Conservation (phyloP, 1,140 invertebrate genomes). For the Zaprionus vittiger region DNA sequence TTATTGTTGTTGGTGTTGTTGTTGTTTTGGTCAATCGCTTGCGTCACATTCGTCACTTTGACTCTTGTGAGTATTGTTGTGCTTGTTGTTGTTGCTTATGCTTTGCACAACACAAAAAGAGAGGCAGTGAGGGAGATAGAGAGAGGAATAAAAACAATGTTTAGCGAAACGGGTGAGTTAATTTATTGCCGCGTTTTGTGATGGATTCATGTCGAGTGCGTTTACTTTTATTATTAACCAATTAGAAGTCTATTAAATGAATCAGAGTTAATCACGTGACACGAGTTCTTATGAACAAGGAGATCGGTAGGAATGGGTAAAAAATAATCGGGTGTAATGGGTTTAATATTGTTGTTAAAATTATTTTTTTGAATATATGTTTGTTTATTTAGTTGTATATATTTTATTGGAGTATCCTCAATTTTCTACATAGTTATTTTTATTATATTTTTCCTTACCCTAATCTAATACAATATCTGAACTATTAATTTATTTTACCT, state of each 20-base stretch:
- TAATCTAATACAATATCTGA: not conserved
- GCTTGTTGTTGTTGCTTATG: not conserved
- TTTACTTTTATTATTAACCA: slow-evolving; percentile 42
- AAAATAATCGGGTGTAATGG: not conserved
- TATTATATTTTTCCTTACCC: not conserved
- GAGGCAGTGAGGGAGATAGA: not conserved
- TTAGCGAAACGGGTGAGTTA: slow-evolving; percentile 37
- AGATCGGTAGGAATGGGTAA: not conserved
- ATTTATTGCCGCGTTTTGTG: slow-evolving; percentile 8
- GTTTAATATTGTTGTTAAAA: not conserved
- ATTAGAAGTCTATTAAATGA: slow-evolving; percentile 29
- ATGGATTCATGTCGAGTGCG: slow-evolving; percentile 7
- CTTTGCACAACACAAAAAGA: not conserved
- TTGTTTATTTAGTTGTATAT: no score
- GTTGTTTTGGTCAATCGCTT: slow-evolving; percentile 1
- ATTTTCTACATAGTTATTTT: not conserved
- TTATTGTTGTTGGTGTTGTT: not conserved
- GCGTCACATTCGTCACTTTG: slow-evolving; percentile 7
- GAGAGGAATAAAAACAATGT: slow-evolving; percentile 11
- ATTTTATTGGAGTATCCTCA: not conserved
- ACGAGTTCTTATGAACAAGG: not conserved
- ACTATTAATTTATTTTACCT: not conserved
- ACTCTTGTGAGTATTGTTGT: slow-evolving; percentile 7
- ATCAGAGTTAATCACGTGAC: not conserved
- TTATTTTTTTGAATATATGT: no score